Base-by-base conservation (phyloP, 2,888 invertebrate genomes). In the Drosophila bunnanda region DNA sequence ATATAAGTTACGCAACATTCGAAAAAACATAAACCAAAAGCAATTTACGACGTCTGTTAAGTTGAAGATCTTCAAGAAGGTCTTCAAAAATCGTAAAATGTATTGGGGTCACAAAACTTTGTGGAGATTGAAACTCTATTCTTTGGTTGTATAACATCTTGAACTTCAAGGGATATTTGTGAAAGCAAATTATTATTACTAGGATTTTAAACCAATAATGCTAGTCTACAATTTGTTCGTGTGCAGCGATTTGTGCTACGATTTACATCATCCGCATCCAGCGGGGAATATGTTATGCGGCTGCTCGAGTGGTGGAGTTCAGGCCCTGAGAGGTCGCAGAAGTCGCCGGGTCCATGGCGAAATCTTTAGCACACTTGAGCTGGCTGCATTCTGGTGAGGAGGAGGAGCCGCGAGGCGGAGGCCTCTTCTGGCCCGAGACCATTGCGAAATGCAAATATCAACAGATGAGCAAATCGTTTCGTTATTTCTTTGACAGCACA, bases 381-480 rank as follows among this genome's bases (percentile, higher is more conserved):
- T 41, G 36, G 25, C 20, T 57, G 48, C 70, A 52, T 67, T 52
- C 60, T 59, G 64, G n/a, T 41, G 34, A 38, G 57, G 39, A 25
- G 32, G 32, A 36, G 20, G 9, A 61, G 34, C 32, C 10, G 25
- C 13, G 43, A 41, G 17, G 15, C 12, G 44, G 52, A 57, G 22
- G 22, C 53, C 56, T 79, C 60, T 76, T 59, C 28, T 62, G 79
- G 66, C 62, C 58, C 58, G 65, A 74, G 77, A 69, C 77, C 71
- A 71, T 87, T 87, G 88, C 85, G 50, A 82, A 82, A 82, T 82
- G 82, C 88, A 82, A 82, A 82, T 82, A 82, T 87, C 71, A 82
- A 82, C 82, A 88, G 68, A 86, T 79, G 71, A 73, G 82, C 73
- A 87, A 79, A 71, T 84, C 72, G 77, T 87, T 66, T 85, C 73